Evolutionary conservation across 2,113 vertebrate species (phyloP).

Genomic region (Megaleporinus macrocephalus): DNA sequence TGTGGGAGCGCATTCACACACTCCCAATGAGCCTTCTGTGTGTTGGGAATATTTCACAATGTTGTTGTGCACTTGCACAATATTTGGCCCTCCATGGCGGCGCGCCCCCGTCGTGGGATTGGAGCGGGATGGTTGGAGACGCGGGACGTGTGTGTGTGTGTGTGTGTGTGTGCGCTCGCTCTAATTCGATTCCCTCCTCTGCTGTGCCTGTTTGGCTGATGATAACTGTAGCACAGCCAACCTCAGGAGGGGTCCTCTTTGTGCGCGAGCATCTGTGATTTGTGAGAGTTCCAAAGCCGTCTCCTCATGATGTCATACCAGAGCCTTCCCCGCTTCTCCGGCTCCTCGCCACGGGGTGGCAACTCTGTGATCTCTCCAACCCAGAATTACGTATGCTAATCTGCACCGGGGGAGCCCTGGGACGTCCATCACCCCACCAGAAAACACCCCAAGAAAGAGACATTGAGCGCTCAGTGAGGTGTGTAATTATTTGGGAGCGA

Average conservation of each 20-base stretch:
- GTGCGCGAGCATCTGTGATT: background rate
- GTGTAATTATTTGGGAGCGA: conserved; percentile 24
- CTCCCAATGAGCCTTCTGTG: conserved; percentile 47
- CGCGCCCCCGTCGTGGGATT: conserved; percentile 13
- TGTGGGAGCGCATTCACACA: conserved; percentile 39
- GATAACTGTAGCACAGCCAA: conserved; percentile 31
- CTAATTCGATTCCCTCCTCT: conserved; percentile 12
- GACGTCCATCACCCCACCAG: background rate
- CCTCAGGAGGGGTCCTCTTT: background rate
- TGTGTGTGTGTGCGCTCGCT: background rate
- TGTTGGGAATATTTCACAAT: conserved; percentile 43
- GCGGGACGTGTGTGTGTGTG: background rate
- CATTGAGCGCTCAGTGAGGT: conserved; percentile 14
- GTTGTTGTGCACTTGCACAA: conserved; percentile 45
- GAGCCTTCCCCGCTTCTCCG: conserved; percentile 13
- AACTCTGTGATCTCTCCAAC: background rate
- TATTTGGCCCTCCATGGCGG: conserved; percentile 44
- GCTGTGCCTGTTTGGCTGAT: conserved; percentile 27
- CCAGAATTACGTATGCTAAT: conserved; percentile 49
- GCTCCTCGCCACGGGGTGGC: background rate
- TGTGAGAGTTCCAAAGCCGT: conserved; percentile 9
- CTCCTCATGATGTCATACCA: conserved; percentile 27
- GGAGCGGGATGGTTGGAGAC: background rate
- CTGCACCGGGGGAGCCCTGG: conserved; percentile 18
- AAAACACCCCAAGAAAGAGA: background rate